Base-by-base conservation (phyloP, 1,140 invertebrate genomes). In the Bombus breviceps region DNA sequence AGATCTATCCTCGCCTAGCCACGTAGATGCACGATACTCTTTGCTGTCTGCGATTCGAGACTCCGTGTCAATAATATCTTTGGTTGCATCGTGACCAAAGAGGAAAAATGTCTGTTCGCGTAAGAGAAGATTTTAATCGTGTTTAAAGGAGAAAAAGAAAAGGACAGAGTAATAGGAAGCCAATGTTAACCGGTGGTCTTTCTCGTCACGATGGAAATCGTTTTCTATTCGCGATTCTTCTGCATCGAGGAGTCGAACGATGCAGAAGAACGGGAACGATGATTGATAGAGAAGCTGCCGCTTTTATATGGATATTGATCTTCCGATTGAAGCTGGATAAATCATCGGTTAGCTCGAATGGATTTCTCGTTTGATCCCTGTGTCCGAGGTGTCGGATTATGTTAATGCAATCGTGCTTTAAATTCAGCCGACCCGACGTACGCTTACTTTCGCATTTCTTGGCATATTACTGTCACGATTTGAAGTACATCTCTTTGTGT, bases 11-110 rank as follows among this genome's bases (percentile, higher is more conserved):
- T 68, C 66, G 43, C 69, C 82, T 84, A 72, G 53, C 18, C 68
- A 25, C 75, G 86, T 75, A 74, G 73, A 64, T 83, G 22, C 75
- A 53, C 71, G 82, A 75, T 78, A 34, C 32, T 62, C 47, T 32
- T 53, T 66, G 68, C 28, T 43, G 69, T 28, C 28, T 69, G 71
- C 66, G 39, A 83, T 88, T 78, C 81, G 84, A 86, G 85, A 66
- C 72, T 66, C 87, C 43, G 81, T 89, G 88, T 89, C 88, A 81
- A 89, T 89, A 77, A 85, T 85, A 85, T 85, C 83, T 85, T 15
- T 77, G 41, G 83, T 39, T 62, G 76, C 82, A 84, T 84, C 82
- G 83, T 39, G 34, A 2, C 32, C 39, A 15, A 10, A 32, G n/a
- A 9, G 41, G 57, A 34, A 79, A 68, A 69, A 37, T 43, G 8